Conservation (phyloP, 1,140 invertebrate genomes). For the Parasteatoda tepidariorum region DNA sequence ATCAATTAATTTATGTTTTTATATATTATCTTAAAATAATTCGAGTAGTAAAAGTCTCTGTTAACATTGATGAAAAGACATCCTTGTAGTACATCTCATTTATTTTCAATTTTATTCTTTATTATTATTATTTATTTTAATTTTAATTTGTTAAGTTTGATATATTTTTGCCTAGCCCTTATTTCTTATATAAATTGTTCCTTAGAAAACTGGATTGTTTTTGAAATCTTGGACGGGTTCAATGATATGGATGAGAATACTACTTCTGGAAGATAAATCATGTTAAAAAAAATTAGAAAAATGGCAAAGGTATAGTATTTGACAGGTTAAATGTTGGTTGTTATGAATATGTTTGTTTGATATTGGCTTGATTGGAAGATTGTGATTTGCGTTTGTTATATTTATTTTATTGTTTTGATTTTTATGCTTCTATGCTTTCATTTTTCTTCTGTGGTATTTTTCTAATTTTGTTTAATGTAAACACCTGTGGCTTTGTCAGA, state of each 20-base stretch:
- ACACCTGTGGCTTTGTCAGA: too few relatives aligned
- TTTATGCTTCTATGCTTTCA: neutral
- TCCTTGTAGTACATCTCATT: too few relatives aligned
- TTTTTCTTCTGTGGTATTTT: neutral
- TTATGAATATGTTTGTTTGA: neutral
- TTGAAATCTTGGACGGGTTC: slow-evolving; percentile 39
- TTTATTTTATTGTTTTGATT: neutral
- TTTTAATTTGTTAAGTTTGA: neutral
- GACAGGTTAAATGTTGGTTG: neutral
- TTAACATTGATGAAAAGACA: too few relatives aligned
- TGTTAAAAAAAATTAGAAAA: slow-evolving; percentile 62
- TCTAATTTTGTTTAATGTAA: too few relatives aligned
- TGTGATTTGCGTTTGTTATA: neutral
- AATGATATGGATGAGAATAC: slow-evolving; percentile 46
- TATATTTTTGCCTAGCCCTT: neutral
- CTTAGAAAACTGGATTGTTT: slow-evolving; percentile 51
- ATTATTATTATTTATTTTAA: neutral
- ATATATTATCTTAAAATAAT: neutral
- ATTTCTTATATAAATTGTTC: slow-evolving; percentile 36
- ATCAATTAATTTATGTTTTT: neutral
- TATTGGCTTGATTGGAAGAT: neutral
- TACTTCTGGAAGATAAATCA: slow-evolving; percentile 51
- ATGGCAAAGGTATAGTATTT: slow-evolving; percentile 55
- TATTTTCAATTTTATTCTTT: neutral
- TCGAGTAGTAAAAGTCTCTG: neutral